A percentile compares a stretch with the other conserved stretches of the same genome.
Evolutionary conservation across 30 jellyfish, hydroid and myxozoan species (phyloP).

Genomic region (Cassiopea xamachana): DNA sequence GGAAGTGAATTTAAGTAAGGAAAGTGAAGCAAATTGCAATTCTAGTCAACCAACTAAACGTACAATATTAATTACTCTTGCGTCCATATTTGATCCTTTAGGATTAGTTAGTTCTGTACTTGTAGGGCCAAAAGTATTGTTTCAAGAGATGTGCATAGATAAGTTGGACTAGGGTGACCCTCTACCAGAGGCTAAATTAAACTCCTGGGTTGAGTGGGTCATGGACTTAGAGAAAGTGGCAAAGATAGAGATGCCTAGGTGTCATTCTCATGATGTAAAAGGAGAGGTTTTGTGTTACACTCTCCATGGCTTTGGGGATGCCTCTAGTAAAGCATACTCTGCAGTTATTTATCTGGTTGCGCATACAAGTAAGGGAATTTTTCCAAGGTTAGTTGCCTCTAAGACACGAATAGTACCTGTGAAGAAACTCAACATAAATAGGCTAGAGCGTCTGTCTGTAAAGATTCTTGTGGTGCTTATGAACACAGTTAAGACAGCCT

Average conservation of each 20-base stretch:
- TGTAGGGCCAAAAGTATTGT: conserved; percentile 37
- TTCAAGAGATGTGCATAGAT: conserved; percentile 42
- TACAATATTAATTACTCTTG: no score
- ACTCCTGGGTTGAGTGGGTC: conserved; percentile 26
- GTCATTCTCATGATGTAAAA: neutral
- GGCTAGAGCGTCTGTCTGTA: conserved; percentile 63
- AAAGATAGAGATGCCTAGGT: conserved; percentile 11
- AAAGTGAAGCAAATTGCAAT: conserved; percentile 7
- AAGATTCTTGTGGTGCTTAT: conserved; percentile 11
- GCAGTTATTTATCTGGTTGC: no score
- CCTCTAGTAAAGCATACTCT: no score
- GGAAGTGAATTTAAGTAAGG: conserved; percentile 10
- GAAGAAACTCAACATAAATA: conserved; percentile 22
- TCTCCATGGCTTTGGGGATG: no score
- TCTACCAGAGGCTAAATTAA: conserved; percentile 11
- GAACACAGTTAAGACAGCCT: conserved; percentile 33
- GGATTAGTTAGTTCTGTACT: conserved; percentile 48
- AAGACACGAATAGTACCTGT: conserved; percentile 72
- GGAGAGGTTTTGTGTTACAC: conserved; percentile 12
- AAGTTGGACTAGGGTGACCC: conserved; percentile 13
- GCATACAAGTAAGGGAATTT: no score
- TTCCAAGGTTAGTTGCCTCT: conserved; percentile 32
- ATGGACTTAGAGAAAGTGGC: conserved; percentile 1
- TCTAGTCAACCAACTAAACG: conserved; percentile 33
- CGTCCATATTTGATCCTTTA: conserved; percentile 36